Evolutionary conservation across 2,888 invertebrate species (phyloP), one percentile per base, ranked within the genome.

Genomic region (Syrphus vitripennis): DNA sequence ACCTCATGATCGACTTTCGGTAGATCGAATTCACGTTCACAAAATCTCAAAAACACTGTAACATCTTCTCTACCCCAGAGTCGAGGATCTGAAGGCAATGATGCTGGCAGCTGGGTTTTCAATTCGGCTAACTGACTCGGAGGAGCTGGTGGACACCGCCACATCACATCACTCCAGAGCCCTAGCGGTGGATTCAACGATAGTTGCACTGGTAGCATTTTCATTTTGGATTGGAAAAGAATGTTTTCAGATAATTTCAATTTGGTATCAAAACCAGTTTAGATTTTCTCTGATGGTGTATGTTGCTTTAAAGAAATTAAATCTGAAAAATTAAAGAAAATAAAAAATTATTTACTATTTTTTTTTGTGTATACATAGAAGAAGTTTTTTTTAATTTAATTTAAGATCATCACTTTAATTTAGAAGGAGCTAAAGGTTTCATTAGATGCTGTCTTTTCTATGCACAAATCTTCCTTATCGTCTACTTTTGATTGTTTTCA

Each of bases 61-160:
- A 98, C 98, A 91, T 98, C 98, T 89, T 98, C 98, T 88, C 98
- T 95, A 76, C 96, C 96, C 98, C 98, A 98, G 63, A 97, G 93
- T 89, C 98, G 94, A 9, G 98, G 98, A 94, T 98, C 98, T 89
- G 96, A 95, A 50, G 97, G 97, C 93, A 97, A 93, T 89, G 95
- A 95, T 48, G 95, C 94, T 31, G 98, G 98, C 89, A 98, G 93
- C 91, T 97, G 97, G 70, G 96, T 96, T 93, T 97, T 97, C 90
- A 97, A 95, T 90, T 98, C 97, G 82, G 96, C 94, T 86, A 96
- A 93, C 10, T 97, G 96, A 87, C 95, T 95, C 82, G 96, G 95
- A 91, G 96, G 96, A 81, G 96, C 95, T 84, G 96, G 94, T 65
- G 97, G 97, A 92, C 97, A 97, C 91, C 97, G 95, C 97, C 97